These are phyloP conservation scores for Bryconaethiops microstoma DNA, from an alignment of 2,797 vertebrate genomes.

Conservation along the genomic window DNA sequence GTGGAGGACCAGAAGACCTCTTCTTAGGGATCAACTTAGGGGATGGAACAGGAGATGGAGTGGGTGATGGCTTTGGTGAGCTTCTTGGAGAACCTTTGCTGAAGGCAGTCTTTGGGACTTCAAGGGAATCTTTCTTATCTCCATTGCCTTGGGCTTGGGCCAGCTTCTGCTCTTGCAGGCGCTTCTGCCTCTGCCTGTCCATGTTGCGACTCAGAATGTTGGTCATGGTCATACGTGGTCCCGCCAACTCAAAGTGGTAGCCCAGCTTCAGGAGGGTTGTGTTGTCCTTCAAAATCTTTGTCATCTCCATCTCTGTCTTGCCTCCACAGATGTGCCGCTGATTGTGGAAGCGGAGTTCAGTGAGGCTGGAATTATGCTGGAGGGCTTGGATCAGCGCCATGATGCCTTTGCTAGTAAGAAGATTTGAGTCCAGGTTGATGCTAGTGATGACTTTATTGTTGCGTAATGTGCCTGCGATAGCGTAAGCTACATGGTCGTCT, in stretches of 20 bases:
- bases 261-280: slow-evolving; percentile 93
- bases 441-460: slow-evolving; percentile 89
- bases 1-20: slow-evolving; percentile 62
- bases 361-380: slow-evolving; percentile 88
- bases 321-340: slow-evolving; percentile 97
- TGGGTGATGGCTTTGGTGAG: slow-evolving; percentile 80
- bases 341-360: slow-evolving; percentile 97
- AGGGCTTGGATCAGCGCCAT: slow-evolving; percentile 91
- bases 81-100: slow-evolving; percentile 76
- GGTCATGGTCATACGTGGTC: slow-evolving; percentile 96
- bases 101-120: slow-evolving; percentile 79
- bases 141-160: slow-evolving; percentile 83
- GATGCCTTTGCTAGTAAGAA: slow-evolving; percentile 94
- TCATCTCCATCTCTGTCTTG: slow-evolving; percentile 98
- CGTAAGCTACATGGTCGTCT: slow-evolving; percentile 94
- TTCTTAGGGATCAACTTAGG: slow-evolving; percentile 84
- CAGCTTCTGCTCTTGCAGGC: slow-evolving; percentile 92
- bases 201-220: slow-evolving; percentile 97
- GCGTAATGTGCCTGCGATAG: slow-evolving; percentile 88
- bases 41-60: slow-evolving; percentile 80
- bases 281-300: slow-evolving; percentile 93
- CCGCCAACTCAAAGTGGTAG: slow-evolving; percentile 95
- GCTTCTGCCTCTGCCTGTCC: slow-evolving; percentile 93
- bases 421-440: slow-evolving; percentile 97
- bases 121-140: slow-evolving; percentile 84